phyloP scores from a whole-genome alignment of 2,113 vertebrate species.

The Merops nubicus region DNA sequence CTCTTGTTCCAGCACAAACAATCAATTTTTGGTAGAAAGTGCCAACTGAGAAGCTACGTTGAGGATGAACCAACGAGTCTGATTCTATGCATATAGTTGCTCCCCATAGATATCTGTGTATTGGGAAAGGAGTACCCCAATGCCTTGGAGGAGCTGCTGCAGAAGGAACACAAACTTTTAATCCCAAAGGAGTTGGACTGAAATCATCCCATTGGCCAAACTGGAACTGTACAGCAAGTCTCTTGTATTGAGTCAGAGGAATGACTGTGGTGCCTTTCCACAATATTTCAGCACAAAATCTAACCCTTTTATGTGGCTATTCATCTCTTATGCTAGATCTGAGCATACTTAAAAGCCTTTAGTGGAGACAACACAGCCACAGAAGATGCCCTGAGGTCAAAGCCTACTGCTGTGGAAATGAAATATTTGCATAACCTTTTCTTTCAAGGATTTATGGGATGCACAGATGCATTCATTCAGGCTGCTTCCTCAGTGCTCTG shows the following conservation, averaged over 20 bases:
- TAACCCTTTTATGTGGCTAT: not conserved
- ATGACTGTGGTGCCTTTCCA: not conserved
- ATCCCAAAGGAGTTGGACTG: not conserved
- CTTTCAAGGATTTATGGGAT: not conserved
- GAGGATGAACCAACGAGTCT: not conserved
- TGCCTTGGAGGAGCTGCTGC: not conserved
- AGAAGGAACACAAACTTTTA: not conserved
- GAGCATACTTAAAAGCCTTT: not conserved
- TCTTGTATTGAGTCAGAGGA: not conserved
- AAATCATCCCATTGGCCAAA: not conserved
- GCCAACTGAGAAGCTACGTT: not conserved
- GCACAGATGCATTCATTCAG: not conserved
- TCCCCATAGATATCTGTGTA: not conserved
- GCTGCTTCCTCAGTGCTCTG: not conserved
- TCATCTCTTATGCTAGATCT: not conserved
- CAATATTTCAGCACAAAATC: not conserved
- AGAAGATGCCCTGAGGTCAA: not conserved
- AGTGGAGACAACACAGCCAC: not conserved
- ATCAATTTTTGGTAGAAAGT: not conserved
- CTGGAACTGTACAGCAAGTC: not conserved
- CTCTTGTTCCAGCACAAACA: not conserved
- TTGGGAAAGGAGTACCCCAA: not conserved
- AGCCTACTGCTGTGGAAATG: not conserved
- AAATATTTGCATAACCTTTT: conserved; percentile 53
- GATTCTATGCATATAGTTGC: not conserved